phyloP scores from a whole-genome alignment of 2,797 vertebrate genomes.

The Tragopan temminckii region DNA sequence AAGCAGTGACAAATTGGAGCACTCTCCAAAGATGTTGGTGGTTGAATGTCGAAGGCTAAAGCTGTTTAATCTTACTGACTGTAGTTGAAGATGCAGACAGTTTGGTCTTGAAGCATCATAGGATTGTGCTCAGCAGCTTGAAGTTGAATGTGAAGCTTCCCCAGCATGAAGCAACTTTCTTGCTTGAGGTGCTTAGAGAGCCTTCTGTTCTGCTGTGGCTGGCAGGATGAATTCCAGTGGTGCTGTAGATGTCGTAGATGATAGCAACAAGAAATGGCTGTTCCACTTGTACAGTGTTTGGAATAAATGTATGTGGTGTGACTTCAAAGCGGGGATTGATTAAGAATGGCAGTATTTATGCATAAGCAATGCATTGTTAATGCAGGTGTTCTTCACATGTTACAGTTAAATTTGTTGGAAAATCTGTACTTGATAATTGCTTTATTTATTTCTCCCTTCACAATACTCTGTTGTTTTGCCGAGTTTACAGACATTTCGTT shows the following conservation, averaged over 20 bases:
- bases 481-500: conserved; percentile 66
- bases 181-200: neutral
- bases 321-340: neutral
- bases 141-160: conserved; percentile 39
- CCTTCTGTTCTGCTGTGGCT: neutral
- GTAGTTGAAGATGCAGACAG: neutral
- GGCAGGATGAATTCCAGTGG: conserved; percentile 30
- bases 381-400: neutral
- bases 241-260: conserved; percentile 2
- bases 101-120: conserved; percentile 12
- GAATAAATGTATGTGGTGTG: conserved; percentile 15
- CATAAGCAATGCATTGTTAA: neutral
- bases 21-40: neutral
- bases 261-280: neutral
- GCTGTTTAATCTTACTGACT: neutral
- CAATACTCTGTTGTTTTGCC: conserved; percentile 41
- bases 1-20: neutral
- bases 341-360: conserved; percentile 12
- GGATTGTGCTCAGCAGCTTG: conserved; percentile 13
- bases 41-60: neutral
- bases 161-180: conserved; percentile 10
- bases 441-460: conserved; percentile 28
- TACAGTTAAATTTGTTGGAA: conserved; percentile 10
- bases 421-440: conserved; percentile 15
- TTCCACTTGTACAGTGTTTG: neutral